Base-by-base conservation (phyloP, 2,797 vertebrate genomes). In the Leptodactylus fallax region DNA sequence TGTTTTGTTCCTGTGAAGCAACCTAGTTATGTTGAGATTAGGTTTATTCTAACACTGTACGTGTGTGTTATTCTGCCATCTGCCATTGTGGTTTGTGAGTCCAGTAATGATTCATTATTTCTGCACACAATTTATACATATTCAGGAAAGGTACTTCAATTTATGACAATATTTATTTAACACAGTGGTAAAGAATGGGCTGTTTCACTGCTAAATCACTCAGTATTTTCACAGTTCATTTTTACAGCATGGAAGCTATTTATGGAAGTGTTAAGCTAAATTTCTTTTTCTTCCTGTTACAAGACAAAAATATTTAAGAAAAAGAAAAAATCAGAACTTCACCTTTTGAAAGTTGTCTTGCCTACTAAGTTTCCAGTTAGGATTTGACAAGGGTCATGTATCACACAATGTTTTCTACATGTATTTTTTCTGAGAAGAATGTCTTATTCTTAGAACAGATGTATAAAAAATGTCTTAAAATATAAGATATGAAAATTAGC, bases 81-180 rank as follows among this genome's bases (percentile, higher is more conserved):
- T 80, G 36, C 45, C 12, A 49, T 63, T 63, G 21, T 63, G 58
- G 79, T 55, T 85, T 65, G 16, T 53, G 27, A 77, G 53, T 61
- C 9, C 61, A 36, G 55, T 0, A 65, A 60, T 81, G 67, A 82
- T 76, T 63, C 25, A 87, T 81, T 82, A 82, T 87, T 27, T 65
- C 86, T 82, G 69, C 25, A 8, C 45, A 82, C 71, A 36, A 83
- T 87, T 61, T 83, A 71, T 82, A 83, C 74, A 65, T 81, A 81
- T 61, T 51, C 36, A 87, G 78, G 78, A 72, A 87, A 49, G 85
- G 67, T 14, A 87, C 85, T 74, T 87, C 58, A 81, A 87, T 82
- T 67, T 82, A 82, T 82, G 51, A 45, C 72, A 87, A 87, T 87
- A 77, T 82, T 87, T 87, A 82, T 82, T 55, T 65, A 74, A 36